Conservation (phyloP, 1,140 invertebrate species). For the Ladona fulva region DNA sequence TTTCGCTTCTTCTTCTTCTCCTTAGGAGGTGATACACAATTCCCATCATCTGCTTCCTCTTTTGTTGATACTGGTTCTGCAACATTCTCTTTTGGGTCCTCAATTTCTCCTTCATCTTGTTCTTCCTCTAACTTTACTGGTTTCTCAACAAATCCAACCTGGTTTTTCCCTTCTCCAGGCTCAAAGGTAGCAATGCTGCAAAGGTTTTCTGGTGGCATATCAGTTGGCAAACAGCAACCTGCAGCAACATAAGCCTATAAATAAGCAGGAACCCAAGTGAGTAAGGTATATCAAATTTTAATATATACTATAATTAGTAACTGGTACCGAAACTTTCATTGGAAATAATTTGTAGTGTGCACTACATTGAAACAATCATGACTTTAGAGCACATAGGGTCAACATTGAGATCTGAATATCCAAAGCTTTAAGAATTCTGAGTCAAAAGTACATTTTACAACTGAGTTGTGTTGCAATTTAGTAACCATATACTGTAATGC, state of each 20-base stretch:
- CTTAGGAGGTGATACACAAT: neutral
- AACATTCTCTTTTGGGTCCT: conserved; percentile 34
- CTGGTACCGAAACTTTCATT: too few relatives aligned
- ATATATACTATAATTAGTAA: too few relatives aligned
- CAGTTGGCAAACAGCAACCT: conserved; percentile 56
- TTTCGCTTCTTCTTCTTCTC: conserved; percentile 37
- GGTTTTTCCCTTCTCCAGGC: conserved; percentile 28
- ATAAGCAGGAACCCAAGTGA: too few relatives aligned
- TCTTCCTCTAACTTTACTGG: conserved; percentile 24
- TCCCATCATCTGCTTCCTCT: conserved; percentile 33
- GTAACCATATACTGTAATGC: too few relatives aligned
- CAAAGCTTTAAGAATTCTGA: too few relatives aligned
- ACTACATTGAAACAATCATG: too few relatives aligned
- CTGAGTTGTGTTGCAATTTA: too few relatives aligned
- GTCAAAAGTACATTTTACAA: too few relatives aligned
- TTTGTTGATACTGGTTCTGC: conserved; percentile 24
- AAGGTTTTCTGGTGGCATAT: conserved; percentile 54
- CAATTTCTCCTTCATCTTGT: conserved; percentile 26
- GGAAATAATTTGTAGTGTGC: too few relatives aligned
- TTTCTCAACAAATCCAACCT: neutral
- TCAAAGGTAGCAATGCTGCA: conserved; percentile 51
- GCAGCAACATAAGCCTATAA: conserved; percentile 39
- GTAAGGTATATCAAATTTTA: too few relatives aligned
- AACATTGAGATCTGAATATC: too few relatives aligned
- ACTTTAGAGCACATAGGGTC: too few relatives aligned